These are phyloP conservation scores for Lagria hirta DNA, from an alignment of 2,888 invertebrate genomes.

Conservation along the genomic window DNA sequence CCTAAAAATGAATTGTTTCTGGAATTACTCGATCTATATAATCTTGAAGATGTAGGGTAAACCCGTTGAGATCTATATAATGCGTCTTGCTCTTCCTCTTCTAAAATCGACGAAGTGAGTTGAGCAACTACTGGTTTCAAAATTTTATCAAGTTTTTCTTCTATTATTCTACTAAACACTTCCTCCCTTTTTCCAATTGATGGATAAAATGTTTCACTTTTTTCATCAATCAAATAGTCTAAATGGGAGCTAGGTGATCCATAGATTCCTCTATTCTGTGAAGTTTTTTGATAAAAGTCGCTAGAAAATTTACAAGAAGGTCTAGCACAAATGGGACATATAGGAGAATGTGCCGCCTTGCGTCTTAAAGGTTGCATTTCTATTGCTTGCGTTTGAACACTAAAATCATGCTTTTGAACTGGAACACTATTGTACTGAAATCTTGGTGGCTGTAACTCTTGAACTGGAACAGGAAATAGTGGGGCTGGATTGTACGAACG, in stretches of 20 bases:
- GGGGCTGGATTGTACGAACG: not conserved
- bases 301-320: constrained; percentile 8
- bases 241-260: not conserved
- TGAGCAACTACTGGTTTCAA: constrained; percentile 13
- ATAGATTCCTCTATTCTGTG: not conserved
- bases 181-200: not conserved
- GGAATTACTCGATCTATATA: too few relatives aligned
- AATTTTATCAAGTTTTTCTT: constrained; percentile 12
- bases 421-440: not conserved
- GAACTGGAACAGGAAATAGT: too few relatives aligned
- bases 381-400: not conserved
- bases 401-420: constrained; percentile 1
- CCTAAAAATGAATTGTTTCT: too few relatives aligned
- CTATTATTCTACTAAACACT: constrained; percentile 3
- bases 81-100: too few relatives aligned
- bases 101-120: too few relatives aligned
- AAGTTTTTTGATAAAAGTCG: not conserved
- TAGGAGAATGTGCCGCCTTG: constrained; percentile 9
- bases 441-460: too few relatives aligned
- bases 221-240: not conserved
- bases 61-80: too few relatives aligned
- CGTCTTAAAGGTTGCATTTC: not conserved
- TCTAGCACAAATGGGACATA: constrained; percentile 15
- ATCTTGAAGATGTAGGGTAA: too few relatives aligned
- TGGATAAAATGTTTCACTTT: not conserved